phyloP scores from a whole-genome alignment of 2,797 vertebrate species.

The Pipistrellus kuhlii region DNA sequence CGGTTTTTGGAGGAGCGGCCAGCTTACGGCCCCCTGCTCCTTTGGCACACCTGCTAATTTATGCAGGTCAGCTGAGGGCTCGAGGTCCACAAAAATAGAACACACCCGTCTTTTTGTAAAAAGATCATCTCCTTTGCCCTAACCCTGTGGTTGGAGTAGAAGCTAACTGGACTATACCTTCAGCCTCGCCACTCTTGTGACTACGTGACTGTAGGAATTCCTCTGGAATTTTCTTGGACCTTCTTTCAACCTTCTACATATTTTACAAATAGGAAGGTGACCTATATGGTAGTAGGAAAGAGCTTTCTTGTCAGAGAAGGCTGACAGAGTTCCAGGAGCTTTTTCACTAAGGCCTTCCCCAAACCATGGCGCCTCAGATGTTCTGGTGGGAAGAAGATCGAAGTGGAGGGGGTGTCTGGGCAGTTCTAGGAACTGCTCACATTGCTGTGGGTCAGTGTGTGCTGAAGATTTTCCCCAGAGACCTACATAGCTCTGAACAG shows the following conservation, averaged over 20 bases:
- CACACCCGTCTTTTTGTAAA: neutral
- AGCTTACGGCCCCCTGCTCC: neutral
- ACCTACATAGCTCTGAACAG: neutral
- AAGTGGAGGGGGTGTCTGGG: neutral
- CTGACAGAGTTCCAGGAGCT: neutral
- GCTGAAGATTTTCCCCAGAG: neutral
- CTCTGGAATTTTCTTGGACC: neutral
- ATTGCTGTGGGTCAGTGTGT: neutral
- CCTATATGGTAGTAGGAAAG: neutral
- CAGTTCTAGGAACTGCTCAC: neutral
- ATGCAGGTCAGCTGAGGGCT: neutral
- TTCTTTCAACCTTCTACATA: neutral
- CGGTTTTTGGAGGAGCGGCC: neutral
- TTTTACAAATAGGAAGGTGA: neutral
- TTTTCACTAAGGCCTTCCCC: neutral
- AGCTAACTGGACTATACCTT: neutral
- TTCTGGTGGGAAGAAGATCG: neutral
- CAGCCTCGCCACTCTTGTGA: neutral
- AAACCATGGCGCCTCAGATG: neutral
- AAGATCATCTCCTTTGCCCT: neutral
- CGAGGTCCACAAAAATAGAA: neutral
- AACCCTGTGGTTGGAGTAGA: neutral
- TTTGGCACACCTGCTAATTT: neutral
- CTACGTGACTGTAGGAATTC: neutral
- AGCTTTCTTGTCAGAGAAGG: constrained; percentile 10